Evolutionary conservation across 2,888 invertebrate species (phyloP).

Genomic region (Caenorhabditis imperialis): DNA sequence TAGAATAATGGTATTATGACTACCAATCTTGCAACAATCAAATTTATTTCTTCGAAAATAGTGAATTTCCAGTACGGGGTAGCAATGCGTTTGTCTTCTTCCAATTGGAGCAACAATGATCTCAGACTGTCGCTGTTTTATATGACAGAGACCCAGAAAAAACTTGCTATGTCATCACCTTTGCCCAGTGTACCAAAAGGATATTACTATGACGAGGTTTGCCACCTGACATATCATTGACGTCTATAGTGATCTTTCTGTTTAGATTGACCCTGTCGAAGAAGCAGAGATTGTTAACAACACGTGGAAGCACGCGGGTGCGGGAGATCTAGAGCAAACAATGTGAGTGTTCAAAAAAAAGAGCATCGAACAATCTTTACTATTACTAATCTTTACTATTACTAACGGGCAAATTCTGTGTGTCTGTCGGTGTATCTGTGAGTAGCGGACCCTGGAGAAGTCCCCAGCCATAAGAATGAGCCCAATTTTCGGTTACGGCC

Average conservation of each 20-base stretch:
- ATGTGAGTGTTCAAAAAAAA: constrained; percentile 49
- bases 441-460: too few relatives aligned
- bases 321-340: constrained; percentile 65
- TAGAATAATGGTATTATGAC: not conserved
- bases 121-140: constrained; percentile 61
- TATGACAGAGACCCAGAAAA: constrained; percentile 58
- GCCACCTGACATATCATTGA: too few relatives aligned
- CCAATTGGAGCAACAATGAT: constrained; percentile 42
- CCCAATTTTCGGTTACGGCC: too few relatives aligned
- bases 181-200: constrained; percentile 49
- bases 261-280: constrained; percentile 56
- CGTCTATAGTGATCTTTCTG: not conserved
- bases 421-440: too few relatives aligned
- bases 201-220: constrained; percentile 61
- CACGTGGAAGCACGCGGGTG: constrained; percentile 63
- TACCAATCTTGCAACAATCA: not conserved
- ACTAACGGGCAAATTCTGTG: too few relatives aligned
- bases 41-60: not conserved
- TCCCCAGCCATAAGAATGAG: too few relatives aligned
- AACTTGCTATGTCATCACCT: constrained; percentile 26
- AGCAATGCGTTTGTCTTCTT: constrained; percentile 37
- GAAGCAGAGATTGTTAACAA: constrained; percentile 61
- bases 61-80: constrained; percentile 48
- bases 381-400: too few relatives aligned
- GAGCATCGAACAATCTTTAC: too few relatives aligned